These are phyloP conservation scores for Macrotus californicus DNA, from an alignment of 2,113 vertebrate species.

Conservation along the genomic window DNA sequence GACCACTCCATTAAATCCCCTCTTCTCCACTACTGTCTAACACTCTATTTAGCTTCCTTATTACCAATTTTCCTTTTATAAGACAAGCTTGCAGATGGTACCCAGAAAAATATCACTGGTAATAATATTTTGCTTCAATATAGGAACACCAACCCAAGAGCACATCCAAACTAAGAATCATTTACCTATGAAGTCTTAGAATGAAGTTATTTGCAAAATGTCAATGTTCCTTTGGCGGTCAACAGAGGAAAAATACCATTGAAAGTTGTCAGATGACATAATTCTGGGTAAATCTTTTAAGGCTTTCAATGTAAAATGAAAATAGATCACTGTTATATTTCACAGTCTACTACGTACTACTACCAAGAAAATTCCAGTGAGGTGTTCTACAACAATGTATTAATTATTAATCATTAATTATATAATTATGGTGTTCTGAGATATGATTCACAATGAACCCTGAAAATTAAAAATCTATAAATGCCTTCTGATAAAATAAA, in stretches of 20 bases:
- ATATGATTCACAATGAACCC: background rate
- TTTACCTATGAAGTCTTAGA: background rate
- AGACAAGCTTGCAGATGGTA: background rate
- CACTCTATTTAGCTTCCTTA: background rate
- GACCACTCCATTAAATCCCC: no score
- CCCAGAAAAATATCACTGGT: background rate
- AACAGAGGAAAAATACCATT: background rate
- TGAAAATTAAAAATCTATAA: slow-evolving; percentile 34
- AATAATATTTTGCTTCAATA: background rate
- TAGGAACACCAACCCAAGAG: background rate
- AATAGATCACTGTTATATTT: slow-evolving; percentile 34
- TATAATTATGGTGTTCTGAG: background rate
- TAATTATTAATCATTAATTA: slow-evolving; percentile 33
- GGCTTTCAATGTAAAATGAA: slow-evolving; percentile 37
- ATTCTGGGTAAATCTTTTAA: background rate
- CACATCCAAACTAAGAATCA: background rate
- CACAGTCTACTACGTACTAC: background rate
- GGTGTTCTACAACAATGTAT: background rate
- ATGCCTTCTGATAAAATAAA: slow-evolving; percentile 23
- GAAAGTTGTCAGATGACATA: background rate
- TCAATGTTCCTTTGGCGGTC: background rate
- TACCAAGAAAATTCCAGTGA: background rate
- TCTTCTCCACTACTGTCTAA: background rate
- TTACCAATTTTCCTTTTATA: background rate
- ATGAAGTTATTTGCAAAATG: background rate